Evolutionary conservation across 2,888 invertebrate genomes (phyloP).

Genomic region (Hetaerina titia): DNA sequence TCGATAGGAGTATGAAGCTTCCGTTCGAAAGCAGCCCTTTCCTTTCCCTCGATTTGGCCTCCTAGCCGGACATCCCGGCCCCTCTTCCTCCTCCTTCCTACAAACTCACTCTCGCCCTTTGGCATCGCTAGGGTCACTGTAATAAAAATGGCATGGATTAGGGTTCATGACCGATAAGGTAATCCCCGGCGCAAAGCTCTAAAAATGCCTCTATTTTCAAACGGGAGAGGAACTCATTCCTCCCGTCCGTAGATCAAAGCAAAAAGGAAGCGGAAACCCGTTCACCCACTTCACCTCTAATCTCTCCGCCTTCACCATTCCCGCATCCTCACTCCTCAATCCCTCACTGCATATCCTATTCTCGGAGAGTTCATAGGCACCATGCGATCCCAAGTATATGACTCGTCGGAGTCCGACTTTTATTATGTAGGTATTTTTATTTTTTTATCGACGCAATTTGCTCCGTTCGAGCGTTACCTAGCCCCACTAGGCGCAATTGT

Average conservation of each 20-base stretch:
- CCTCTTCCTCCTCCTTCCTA: not conserved
- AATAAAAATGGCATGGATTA: not conserved
- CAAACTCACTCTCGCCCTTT: not conserved
- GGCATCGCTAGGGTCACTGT: not conserved
- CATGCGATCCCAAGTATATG: not conserved
- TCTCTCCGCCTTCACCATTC: not conserved
- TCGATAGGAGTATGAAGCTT: not conserved
- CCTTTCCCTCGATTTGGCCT: no score
- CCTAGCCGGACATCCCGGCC: not conserved
- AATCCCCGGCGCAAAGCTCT: not conserved
- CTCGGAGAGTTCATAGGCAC: not conserved
- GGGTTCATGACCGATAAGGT: constrained; percentile 17
- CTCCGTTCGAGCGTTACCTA: not conserved
- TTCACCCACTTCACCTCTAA: not conserved
- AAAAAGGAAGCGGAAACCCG: not conserved
- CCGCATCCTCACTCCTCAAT: not conserved
- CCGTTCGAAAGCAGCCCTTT: no score
- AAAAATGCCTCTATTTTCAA: not conserved
- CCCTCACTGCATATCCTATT: not conserved
- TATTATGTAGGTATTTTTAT: not conserved
- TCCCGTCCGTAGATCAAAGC: not conserved
- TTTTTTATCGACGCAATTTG: not conserved
- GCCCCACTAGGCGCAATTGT: not conserved
- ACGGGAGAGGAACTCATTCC: not conserved
- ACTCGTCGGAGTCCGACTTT: not conserved